Percentiles rank a stretch among this genome's conserved stretches.
These are phyloP conservation scores for Megaleporinus macrocephalus DNA, from an alignment of 2,113 vertebrate genomes.

Conservation along the genomic window DNA sequence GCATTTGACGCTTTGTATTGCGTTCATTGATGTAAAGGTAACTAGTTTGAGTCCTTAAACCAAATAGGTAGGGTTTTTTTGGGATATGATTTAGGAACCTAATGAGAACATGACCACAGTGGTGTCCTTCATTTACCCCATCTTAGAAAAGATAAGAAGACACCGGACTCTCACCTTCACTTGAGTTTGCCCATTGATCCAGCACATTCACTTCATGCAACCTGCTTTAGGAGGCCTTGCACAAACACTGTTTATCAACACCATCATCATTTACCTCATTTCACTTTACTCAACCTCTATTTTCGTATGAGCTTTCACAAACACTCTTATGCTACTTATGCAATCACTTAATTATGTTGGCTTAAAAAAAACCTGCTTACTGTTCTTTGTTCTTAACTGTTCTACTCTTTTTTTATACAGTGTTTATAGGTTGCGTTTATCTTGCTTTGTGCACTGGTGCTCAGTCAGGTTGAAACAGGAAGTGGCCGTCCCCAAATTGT, in stretches of 20 bases:
- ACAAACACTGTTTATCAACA: neutral
- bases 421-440: too few relatives aligned
- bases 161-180: conserved; percentile 21
- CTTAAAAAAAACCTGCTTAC: too few relatives aligned
- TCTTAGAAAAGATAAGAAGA: conserved; percentile 41
- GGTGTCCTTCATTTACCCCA: conserved; percentile 7
- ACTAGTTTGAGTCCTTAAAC: too few relatives aligned
- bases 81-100: neutral
- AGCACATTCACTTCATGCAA: neutral
- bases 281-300: neutral
- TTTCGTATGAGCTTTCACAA: neutral
- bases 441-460: too few relatives aligned
- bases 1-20: too few relatives aligned
- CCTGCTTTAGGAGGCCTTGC: neutral
- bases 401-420: too few relatives aligned
- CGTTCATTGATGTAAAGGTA: too few relatives aligned
- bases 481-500: too few relatives aligned
- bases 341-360: neutral
- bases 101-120: conserved; percentile 20
- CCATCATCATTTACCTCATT: conserved; percentile 8
- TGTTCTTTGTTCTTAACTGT: too few relatives aligned
- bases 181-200: conserved; percentile 36
- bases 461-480: too few relatives aligned
- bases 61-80: too few relatives aligned
- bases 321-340: neutral